Conservation (phyloP, 2,888 invertebrate species). For the Mythimna vitellina region DNA sequence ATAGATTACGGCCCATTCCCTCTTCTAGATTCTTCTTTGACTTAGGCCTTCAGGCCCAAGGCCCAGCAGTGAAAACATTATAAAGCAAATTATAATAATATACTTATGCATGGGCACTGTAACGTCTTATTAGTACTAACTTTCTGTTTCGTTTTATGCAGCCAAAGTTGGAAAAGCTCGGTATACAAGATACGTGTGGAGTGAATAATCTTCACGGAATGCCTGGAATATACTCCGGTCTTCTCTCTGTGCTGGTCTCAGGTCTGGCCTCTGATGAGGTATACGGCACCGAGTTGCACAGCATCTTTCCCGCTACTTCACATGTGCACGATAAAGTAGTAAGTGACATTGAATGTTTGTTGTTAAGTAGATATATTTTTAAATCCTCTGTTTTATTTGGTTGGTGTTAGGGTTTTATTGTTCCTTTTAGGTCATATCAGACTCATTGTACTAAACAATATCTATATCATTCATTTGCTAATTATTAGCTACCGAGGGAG, state of each 20-base stretch:
- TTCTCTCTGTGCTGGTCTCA: slow-evolving; percentile 95
- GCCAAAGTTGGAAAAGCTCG: slow-evolving; percentile 91
- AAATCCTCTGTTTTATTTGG: too few species aligned
- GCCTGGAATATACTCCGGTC: slow-evolving; percentile 96
- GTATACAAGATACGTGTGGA: slow-evolving; percentile 97
- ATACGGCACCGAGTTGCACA: slow-evolving; percentile 91
- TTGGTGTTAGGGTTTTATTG: too few species aligned
- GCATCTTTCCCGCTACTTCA: slow-evolving; percentile 71
- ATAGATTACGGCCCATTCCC: not conserved
- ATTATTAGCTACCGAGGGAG: too few species aligned
- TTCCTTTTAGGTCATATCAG: too few species aligned
- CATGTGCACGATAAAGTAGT: not conserved
- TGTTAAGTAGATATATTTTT: not conserved
- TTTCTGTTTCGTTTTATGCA: slow-evolving; percentile 72
- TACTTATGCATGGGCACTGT: not conserved
- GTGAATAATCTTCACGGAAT: slow-evolving; percentile 99
- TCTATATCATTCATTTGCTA: too few species aligned
- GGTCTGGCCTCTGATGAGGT: slow-evolving; percentile 91
- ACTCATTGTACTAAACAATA: too few species aligned
- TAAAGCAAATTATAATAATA: not conserved
- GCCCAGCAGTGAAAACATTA: too few species aligned
- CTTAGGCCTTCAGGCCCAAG: too few species aligned
- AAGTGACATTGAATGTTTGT: not conserved
- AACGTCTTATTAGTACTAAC: not conserved
- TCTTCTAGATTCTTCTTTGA: not conserved